Conservation (phyloP, 2,888 invertebrate species). For the Prosopocoilus inquinatus region DNA sequence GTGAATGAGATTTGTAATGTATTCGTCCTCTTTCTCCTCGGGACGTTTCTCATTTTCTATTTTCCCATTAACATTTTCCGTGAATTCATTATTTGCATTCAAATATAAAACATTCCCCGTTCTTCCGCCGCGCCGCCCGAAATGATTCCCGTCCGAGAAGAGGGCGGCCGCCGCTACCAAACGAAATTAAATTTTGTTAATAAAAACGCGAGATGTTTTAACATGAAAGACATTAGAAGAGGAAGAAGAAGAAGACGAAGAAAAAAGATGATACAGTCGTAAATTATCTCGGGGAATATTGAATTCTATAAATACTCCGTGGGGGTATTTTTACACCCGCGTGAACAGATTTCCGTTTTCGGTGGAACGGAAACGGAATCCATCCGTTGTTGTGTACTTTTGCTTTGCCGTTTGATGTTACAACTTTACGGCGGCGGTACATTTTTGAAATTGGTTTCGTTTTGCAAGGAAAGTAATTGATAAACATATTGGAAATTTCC, state of each 20-base stretch:
- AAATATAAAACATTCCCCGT: too few relatives aligned
- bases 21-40: too few relatives aligned
- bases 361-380: constrained; percentile 24
- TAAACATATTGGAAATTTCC: constrained; percentile 34
- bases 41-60: too few relatives aligned
- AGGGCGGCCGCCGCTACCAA: too few relatives aligned
- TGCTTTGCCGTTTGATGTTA: constrained; percentile 28
- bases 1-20: too few relatives aligned
- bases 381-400: constrained; percentile 21
- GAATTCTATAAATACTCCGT: constrained; percentile 22
- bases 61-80: too few relatives aligned
- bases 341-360: constrained; percentile 30
- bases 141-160: too few relatives aligned
- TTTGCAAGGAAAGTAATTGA: constrained; percentile 33
- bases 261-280: constrained; percentile 6
- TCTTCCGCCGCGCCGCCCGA: too few relatives aligned
- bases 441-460: constrained; percentile 32
- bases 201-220: too few relatives aligned
- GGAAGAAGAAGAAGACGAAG: not conserved
- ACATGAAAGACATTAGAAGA: too few relatives aligned
- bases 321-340: constrained; percentile 28
- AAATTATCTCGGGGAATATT: constrained; percentile 1
- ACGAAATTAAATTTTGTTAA: too few relatives aligned
- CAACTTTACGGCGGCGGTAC: constrained; percentile 30
- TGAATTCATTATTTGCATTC: too few relatives aligned